These are phyloP conservation scores for Centropus bengalensis DNA, from an alignment of 2,113 vertebrate species.

Conservation along the genomic window DNA sequence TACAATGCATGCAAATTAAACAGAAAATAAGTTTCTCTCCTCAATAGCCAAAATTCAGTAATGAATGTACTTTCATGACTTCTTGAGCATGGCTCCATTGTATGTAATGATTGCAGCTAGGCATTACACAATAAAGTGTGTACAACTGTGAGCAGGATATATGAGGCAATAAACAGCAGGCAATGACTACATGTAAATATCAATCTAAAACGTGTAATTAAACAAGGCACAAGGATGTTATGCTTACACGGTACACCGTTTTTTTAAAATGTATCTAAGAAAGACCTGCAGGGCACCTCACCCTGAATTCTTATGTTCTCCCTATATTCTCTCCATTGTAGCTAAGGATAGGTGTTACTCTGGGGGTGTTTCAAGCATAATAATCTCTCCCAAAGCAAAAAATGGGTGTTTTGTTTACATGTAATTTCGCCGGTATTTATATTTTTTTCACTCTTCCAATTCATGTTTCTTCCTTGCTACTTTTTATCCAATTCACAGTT, in stretches of 20 bases:
- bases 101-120: background rate
- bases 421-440: background rate
- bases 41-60: constrained; percentile 2
- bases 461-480: background rate
- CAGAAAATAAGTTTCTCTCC: constrained; percentile 33
- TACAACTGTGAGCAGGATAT: background rate
- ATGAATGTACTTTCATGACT: background rate
- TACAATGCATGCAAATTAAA: constrained; percentile 22
- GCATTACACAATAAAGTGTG: background rate
- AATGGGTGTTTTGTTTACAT: background rate
- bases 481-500: background rate
- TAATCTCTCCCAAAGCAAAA: background rate
- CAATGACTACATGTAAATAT: background rate
- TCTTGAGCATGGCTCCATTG: background rate
- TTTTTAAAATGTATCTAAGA: background rate
- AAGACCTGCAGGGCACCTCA: background rate
- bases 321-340: background rate
- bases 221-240: background rate
- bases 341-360: background rate
- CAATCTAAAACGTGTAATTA: background rate
- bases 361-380: background rate
- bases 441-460: background rate
- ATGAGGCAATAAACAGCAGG: background rate
- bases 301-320: background rate
- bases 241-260: background rate